phyloP scores from a whole-genome alignment of 2,797 vertebrate species.

The Eupleurogrammus muticus region DNA sequence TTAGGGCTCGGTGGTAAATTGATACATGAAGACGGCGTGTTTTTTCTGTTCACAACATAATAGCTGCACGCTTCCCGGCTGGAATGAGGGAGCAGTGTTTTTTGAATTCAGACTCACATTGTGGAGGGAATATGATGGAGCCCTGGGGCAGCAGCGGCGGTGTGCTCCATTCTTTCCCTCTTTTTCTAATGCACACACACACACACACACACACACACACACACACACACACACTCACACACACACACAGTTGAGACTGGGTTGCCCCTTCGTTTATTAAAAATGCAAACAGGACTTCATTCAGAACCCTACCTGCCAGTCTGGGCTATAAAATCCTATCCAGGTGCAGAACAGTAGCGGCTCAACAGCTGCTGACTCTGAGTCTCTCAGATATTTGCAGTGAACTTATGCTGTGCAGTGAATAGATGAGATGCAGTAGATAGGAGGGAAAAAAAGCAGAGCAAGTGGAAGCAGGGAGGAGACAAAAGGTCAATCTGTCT shows the following conservation, averaged over 20 bases:
- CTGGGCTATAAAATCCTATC: conserved; percentile 56
- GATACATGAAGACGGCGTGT: conserved; percentile 70
- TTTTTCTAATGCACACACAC: conserved; percentile 9
- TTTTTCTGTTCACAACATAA: conserved; percentile 61
- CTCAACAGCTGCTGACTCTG: conserved; percentile 13
- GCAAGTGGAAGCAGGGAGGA: conserved; percentile 1
- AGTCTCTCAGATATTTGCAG: conserved; percentile 4
- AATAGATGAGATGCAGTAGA: conserved; percentile 14
- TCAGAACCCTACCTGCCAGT: conserved; percentile 42
- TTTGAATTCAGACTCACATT: conserved; percentile 51
- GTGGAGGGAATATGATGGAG: conserved; percentile 49
- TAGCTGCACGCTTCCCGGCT: conserved; percentile 36
- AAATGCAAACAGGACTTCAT: conserved; percentile 62
- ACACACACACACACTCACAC: not conserved
- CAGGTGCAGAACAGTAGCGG: conserved; percentile 10
- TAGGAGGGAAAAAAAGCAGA: conserved; percentile 3
- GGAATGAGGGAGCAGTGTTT: conserved; percentile 44
- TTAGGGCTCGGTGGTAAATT: conserved; percentile 71
- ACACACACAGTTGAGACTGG: not conserved
- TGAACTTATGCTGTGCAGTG: conserved; percentile 4
- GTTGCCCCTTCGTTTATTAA: conserved; percentile 46
- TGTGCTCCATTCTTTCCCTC: conserved; percentile 2
- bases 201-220: conserved; percentile 1
- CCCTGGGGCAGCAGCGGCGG: conserved; percentile 33
- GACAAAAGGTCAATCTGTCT: conserved; percentile 59